Conservation (phyloP, 2,888 invertebrate genomes). For the Eupithecia exiguata region DNA sequence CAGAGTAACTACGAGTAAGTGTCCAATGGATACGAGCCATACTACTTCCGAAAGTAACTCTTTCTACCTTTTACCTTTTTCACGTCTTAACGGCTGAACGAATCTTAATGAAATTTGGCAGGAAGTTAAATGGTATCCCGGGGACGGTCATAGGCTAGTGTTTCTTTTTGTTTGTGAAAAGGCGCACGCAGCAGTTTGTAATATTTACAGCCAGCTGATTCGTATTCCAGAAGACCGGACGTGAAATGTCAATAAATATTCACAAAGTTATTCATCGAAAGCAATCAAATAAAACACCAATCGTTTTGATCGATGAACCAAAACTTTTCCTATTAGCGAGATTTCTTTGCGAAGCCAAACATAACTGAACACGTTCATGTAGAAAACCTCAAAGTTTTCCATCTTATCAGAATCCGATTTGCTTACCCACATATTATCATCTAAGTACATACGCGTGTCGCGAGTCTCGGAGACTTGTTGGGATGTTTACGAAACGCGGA, state of each 20-base stretch:
- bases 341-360: slow-evolving; percentile 9
- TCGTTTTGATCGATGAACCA: neutral
- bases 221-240: neutral
- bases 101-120: no score
- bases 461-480: neutral
- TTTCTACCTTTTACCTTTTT: no score
- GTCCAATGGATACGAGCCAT: no score
- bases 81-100: no score
- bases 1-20: no score
- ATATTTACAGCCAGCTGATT: neutral
- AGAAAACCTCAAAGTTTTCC: neutral
- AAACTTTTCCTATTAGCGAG: slow-evolving; percentile 7
- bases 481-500: neutral
- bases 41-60: no score
- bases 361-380: neutral
- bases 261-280: neutral
- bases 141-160: no score
- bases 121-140: no score
- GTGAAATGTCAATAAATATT: slow-evolving; percentile 1
- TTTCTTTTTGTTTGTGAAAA: no score
- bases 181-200: no score
- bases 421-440: neutral
- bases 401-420: slow-evolving; percentile 1
- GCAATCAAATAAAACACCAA: neutral
- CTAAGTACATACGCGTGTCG: neutral